Base-by-base conservation (phyloP, 2,888 invertebrate species). In the Drosophila colorata region DNA sequence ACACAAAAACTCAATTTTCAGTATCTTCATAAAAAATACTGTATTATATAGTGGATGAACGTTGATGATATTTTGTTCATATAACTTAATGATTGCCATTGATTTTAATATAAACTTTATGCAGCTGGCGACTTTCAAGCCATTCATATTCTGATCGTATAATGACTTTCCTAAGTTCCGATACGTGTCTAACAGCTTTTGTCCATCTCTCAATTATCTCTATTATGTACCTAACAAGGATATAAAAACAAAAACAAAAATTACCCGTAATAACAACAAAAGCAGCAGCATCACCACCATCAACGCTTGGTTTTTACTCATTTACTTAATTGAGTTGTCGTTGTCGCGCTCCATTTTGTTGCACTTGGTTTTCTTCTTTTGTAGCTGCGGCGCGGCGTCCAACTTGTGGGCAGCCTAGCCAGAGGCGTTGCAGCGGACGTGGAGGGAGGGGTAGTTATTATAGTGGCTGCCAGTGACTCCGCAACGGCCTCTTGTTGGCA, bases 251-350 rank as follows among this genome's bases (percentile, higher is more conserved):
- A 53, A 38, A 56, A 38, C 37, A 46, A 31, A 20, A 38, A 49
- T 38, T 59, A 63, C 20, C 57, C n/a, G 20, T 52, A 64, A 43
- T 56, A 65, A 23, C 20, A 68, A 55, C 41, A 51, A 41, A 13
- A 63, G 46, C 46, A 52, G 20, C 58, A 72, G 43, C 49, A 69
- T 46, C 61, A 41, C 1, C 33, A 41, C 1, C 33, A 56, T 60
- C 41, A 71, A 65, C 71, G 67, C 69, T 71, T 60, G 73, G 38
- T 69, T 80, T 70, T 55, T 59, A 58, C 78, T 86, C 80, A 83
- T 82, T 82, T 86, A 61, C 80, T 76, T 80, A 86, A 86, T 83
- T 82, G 76, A 83, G 80, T 85, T 82, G 80, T 70, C 70, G 75
- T 65, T 66, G 77, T 57, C 57, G 68, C 48, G 79, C 78, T 78